Evolutionary conservation across 92 coral and sea anemone species (phyloP).

Genomic region (Palythoa caribaeorum): DNA sequence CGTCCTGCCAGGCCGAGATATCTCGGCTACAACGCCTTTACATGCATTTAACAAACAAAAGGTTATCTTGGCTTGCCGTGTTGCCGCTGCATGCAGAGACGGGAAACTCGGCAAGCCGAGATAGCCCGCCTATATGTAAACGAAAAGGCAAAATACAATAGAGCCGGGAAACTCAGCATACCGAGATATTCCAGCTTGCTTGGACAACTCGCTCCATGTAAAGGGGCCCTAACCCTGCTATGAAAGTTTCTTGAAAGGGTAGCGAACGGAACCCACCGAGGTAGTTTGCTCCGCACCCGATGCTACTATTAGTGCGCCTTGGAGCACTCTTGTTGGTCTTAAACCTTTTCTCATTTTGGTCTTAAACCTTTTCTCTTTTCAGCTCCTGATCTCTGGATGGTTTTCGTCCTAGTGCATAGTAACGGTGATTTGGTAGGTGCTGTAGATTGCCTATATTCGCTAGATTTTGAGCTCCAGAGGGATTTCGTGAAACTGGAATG

Average conservation of each 20-base stretch:
- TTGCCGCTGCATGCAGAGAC: too few species aligned
- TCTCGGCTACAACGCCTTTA: too few species aligned
- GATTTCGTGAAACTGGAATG: constrained; percentile 27
- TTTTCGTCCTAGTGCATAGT: constrained; percentile 36
- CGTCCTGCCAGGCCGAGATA: too few species aligned
- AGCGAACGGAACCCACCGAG: constrained; percentile 31
- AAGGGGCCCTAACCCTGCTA: not conserved
- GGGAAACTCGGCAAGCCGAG: too few species aligned
- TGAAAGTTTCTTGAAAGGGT: constrained; percentile 5
- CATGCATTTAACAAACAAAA: too few species aligned
- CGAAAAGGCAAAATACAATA: too few species aligned
- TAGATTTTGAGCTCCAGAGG: constrained; percentile 23
- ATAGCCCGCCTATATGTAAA: too few species aligned
- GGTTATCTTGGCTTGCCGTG: too few species aligned
- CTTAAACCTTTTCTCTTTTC: constrained; percentile 33
- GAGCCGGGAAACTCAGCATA: too few species aligned
- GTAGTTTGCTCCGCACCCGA: constrained; percentile 17
- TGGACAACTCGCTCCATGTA: too few species aligned
- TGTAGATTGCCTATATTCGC: constrained; percentile 1
- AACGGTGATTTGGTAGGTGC: constrained; percentile 50
- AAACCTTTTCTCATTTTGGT: too few species aligned
- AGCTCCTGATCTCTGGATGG: constrained; percentile 45
- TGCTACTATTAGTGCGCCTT: constrained; percentile 3
- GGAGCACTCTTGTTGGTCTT: not conserved
- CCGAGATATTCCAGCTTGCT: too few species aligned